phyloP scores from a whole-genome alignment of 2,113 vertebrate species.

The Lontra canadensis region DNA sequence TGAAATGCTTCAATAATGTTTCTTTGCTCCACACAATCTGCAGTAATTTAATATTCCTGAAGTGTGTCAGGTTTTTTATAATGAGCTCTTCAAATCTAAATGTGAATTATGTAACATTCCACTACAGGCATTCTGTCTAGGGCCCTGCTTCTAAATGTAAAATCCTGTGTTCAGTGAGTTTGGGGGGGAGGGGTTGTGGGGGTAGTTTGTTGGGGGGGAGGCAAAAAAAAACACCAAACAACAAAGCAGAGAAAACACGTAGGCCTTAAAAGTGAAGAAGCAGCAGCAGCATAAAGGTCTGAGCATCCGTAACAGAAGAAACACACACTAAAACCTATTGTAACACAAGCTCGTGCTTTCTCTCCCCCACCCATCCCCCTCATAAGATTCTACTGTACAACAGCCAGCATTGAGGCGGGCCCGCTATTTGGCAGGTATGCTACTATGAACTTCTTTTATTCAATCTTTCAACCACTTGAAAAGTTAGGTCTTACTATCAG shows the following conservation, averaged over 20 bases:
- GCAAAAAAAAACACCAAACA: not conserved
- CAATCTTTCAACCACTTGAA: not conserved
- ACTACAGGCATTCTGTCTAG: conserved; percentile 75
- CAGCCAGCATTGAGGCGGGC: not conserved
- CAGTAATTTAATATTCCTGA: conserved; percentile 87
- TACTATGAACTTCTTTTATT: not conserved
- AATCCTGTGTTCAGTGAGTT: conserved; percentile 35
- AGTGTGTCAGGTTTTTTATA: conserved; percentile 86
- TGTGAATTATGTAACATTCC: conserved; percentile 82
- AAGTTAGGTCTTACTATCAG: not conserved
- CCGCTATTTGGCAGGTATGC: not conserved
- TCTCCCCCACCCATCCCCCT: not conserved
- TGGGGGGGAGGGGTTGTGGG: not conserved
- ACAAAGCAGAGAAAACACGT: conserved; percentile 24
- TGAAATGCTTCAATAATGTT: conserved; percentile 86
- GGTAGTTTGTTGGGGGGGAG: not conserved
- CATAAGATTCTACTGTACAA: accelerated
- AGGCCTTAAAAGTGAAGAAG: not conserved
- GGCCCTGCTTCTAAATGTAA: conserved; percentile 69
- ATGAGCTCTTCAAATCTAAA: conserved; percentile 86
- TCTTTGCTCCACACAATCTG: conserved; percentile 80
- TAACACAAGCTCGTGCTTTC: not conserved
- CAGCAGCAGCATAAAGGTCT: not conserved
- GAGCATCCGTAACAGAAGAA: not conserved
- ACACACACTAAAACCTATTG: not conserved